phyloP scores from a whole-genome alignment of 2,113 vertebrate species.

The Pterocles orientalis region DNA sequence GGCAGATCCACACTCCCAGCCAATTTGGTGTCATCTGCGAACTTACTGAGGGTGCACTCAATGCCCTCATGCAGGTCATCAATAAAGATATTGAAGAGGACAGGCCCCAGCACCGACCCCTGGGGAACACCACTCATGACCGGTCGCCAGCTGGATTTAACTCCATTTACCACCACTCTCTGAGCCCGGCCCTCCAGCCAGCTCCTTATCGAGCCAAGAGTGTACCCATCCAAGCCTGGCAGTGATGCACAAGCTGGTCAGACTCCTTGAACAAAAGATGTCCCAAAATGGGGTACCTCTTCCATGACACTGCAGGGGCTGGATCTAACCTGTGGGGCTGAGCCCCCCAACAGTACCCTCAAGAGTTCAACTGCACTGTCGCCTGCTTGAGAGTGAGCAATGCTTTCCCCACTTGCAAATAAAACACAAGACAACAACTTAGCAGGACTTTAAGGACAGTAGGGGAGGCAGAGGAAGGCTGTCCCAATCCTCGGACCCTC shows the following conservation, averaged over 20 bases:
- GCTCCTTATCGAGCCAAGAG: no score
- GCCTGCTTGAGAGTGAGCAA: background rate
- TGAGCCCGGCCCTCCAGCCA: no score
- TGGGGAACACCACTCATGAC: no score
- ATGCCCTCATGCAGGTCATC: no score
- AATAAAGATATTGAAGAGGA: no score
- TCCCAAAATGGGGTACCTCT: background rate
- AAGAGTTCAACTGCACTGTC: accelerated
- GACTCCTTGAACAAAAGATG: background rate
- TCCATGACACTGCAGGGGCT: accelerated
- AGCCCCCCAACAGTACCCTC: background rate
- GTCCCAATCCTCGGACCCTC: background rate
- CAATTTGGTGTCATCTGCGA: no score
- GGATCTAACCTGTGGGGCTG: background rate
- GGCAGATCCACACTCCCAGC: no score
- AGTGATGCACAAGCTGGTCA: background rate
- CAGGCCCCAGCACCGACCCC: no score
- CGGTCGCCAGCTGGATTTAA: no score
- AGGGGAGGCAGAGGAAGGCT: background rate
- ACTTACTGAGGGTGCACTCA: no score
- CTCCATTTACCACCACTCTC: no score
- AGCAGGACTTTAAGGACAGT: accelerated
- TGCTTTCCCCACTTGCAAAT: background rate
- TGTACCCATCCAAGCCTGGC: no score
- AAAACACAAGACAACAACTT: background rate